Percentiles rank a stretch among this genome's conserved stretches.
phyloP scores from a whole-genome alignment of 2,888 invertebrate species.

The Melieria picta region DNA sequence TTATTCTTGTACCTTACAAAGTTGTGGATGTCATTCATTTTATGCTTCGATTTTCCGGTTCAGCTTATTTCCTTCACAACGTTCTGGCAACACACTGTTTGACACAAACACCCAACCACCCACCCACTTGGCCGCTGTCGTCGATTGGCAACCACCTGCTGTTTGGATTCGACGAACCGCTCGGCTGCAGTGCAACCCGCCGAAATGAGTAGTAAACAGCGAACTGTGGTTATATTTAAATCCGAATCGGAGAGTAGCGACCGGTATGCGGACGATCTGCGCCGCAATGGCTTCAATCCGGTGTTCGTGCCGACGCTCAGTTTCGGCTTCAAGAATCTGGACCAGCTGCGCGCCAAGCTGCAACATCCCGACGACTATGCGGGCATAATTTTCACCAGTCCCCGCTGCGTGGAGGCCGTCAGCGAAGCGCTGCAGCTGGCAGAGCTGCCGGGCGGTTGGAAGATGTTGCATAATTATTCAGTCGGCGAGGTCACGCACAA shows the following conservation, averaged over 20 bases:
- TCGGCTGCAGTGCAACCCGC: neutral
- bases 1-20: too few relatives aligned
- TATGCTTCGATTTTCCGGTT: too few relatives aligned
- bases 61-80: too few relatives aligned
- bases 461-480: constrained; percentile 66
- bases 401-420: constrained; percentile 69
- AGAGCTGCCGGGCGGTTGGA: constrained; percentile 65
- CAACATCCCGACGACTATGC: constrained; percentile 65
- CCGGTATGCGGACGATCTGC: constrained; percentile 66
- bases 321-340: constrained; percentile 68
- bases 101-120: neutral
- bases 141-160: constrained; percentile 25
- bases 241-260: constrained; percentile 66
- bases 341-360: constrained; percentile 65
- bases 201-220: constrained; percentile 25
- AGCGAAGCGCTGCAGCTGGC: constrained; percentile 64
- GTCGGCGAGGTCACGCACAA: constrained; percentile 70
- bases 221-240: constrained; percentile 64
- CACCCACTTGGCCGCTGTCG: neutral
- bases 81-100: too few relatives aligned
- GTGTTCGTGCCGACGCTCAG: constrained; percentile 68
- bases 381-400: constrained; percentile 70
- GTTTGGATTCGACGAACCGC: constrained; percentile 1
- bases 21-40: too few relatives aligned
- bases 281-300: constrained; percentile 66